phyloP scores from a whole-genome alignment of 2,888 invertebrate genomes.

The Aleiodes alternator region DNA sequence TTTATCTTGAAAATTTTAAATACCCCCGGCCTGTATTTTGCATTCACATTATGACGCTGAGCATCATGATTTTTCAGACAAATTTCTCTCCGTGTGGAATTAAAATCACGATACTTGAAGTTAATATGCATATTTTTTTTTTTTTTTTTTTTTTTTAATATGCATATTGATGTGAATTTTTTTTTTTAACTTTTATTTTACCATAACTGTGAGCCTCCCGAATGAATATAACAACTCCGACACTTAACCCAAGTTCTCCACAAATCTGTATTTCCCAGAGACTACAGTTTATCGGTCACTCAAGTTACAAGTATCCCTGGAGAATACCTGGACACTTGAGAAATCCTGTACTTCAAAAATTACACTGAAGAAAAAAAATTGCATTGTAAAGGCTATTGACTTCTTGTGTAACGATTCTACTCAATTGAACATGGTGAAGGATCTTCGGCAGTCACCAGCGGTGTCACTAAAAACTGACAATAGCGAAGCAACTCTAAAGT shows the following conservation, averaged over 20 bases:
- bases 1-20: too few species aligned
- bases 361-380: slow-evolving; percentile 23
- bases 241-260: neutral
- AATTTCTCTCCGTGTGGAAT: too few species aligned
- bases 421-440: slow-evolving; percentile 25
- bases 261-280: neutral
- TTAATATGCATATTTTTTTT: too few species aligned
- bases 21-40: too few species aligned
- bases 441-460: slow-evolving; percentile 26
- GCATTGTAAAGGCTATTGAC: slow-evolving; percentile 17
- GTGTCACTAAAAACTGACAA: slow-evolving; percentile 21
- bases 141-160: too few species aligned
- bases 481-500: slow-evolving; percentile 5
- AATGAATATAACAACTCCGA: neutral
- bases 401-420: slow-evolving; percentile 28
- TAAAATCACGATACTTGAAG: too few species aligned
- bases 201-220: too few species aligned
- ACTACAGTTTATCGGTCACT: slow-evolving; percentile 21
- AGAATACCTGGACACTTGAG: slow-evolving; percentile 23
- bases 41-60: too few species aligned
- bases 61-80: too few species aligned
- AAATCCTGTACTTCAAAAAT: slow-evolving; percentile 2
- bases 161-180: too few species aligned
- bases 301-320: neutral
- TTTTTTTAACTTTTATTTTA: too few species aligned